phyloP scores from a whole-genome alignment of 2,888 invertebrate species.

The Periphyllus acericola region DNA sequence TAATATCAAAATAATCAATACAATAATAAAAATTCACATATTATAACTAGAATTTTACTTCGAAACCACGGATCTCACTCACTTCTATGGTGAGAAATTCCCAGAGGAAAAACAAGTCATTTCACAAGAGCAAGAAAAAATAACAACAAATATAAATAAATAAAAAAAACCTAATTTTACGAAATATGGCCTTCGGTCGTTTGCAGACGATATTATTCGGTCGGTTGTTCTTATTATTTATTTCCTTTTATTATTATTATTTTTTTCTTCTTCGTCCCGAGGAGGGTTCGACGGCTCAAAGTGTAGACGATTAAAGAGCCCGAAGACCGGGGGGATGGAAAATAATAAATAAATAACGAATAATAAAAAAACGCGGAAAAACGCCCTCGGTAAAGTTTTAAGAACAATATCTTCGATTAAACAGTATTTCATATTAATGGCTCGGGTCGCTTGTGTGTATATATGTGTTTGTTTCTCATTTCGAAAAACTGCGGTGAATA shows the following conservation, averaged over 20 bases:
- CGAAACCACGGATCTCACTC: conserved; percentile 40
- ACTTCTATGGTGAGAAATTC: conserved; percentile 35
- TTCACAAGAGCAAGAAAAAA: conserved; percentile 43
- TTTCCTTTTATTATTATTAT: conserved; percentile 62
- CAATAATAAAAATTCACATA: no score
- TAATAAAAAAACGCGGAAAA: conserved; percentile 60
- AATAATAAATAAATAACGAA: conserved; percentile 62
- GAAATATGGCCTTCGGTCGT: conserved; percentile 62
- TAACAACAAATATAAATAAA: conserved; percentile 59
- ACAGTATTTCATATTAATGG: conserved; percentile 62
- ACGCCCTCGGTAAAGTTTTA: conserved; percentile 62
- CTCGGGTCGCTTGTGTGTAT: conserved; percentile 53
- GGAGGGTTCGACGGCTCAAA: conserved; percentile 62
- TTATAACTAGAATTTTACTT: neutral
- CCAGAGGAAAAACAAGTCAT: conserved; percentile 60
- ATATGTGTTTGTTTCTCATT: conserved; percentile 60
- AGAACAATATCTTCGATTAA: conserved; percentile 62
- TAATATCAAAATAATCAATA: no score
- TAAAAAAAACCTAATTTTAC: conserved; percentile 62
- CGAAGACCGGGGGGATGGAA: conserved; percentile 40
- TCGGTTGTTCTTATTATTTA: conserved; percentile 62
- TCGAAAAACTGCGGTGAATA: conserved; percentile 61
- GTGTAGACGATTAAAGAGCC: conserved; percentile 62
- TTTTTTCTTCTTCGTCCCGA: conserved; percentile 35
- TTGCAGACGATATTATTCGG: conserved; percentile 62